Conservation (phyloP, 2,888 invertebrate genomes). For the Agrotis puta region DNA sequence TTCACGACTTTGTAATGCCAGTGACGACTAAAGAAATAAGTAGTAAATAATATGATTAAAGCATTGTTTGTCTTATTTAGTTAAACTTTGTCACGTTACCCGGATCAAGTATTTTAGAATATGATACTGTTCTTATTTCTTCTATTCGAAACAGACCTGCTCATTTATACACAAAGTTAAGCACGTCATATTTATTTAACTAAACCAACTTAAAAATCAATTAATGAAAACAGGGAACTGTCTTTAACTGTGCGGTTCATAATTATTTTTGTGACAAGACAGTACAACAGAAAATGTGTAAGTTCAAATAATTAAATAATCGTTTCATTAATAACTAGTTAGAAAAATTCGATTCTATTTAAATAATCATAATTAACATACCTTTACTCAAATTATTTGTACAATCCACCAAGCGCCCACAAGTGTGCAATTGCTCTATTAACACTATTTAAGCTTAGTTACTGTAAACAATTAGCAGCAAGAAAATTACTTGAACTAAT, state of each 20-base stretch:
- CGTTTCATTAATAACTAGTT: background rate
- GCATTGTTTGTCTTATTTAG: constrained; percentile 25
- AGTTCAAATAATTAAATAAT: too few species aligned
- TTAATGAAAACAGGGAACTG: too few species aligned
- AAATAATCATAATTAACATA: constrained; percentile 37
- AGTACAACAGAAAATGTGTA: too few species aligned
- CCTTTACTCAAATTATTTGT: constrained; percentile 49
- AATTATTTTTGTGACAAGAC: too few species aligned
- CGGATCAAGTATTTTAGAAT: constrained; percentile 19
- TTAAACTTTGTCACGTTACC: constrained; percentile 18
- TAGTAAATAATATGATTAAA: constrained; percentile 13
- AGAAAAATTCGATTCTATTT: constrained; percentile 23
- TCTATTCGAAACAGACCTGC: constrained; percentile 10
- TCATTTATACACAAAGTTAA: background rate
- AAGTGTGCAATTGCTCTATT: constrained; percentile 44
- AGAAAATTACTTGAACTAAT: constrained; percentile 59
- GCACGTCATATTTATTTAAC: too few species aligned
- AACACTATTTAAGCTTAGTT: constrained; percentile 49
- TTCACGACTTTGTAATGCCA: constrained; percentile 41
- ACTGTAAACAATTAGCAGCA: constrained; percentile 56
- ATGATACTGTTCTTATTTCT: background rate
- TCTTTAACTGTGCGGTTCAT: too few species aligned
- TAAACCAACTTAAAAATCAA: too few species aligned
- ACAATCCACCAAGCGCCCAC: constrained; percentile 37
- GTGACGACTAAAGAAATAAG: constrained; percentile 16